Conservation (phyloP, 2,113 vertebrate species). For the Tiliqua scincoides region DNA sequence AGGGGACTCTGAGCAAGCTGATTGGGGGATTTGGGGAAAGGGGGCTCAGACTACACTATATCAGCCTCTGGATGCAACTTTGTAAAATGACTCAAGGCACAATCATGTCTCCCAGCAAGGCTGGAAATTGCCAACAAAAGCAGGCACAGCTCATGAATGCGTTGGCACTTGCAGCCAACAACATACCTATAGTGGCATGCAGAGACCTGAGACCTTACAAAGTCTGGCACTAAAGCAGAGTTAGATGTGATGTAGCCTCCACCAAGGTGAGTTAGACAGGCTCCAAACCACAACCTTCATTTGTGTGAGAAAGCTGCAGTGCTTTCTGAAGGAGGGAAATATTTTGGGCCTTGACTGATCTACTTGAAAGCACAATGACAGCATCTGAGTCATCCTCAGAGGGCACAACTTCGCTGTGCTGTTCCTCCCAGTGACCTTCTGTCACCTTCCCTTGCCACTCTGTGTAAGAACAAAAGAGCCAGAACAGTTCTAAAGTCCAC, state of each 20-base stretch:
- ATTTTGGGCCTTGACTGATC: not conserved
- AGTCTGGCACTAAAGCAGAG: too few relatives aligned
- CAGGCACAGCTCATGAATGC: not conserved
- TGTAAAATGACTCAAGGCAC: not conserved
- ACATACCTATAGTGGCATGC: not conserved
- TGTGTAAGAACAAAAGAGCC: not conserved
- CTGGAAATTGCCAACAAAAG: not conserved
- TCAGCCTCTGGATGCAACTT: not conserved
- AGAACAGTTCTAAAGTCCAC: too few relatives aligned
- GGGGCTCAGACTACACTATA: not conserved
- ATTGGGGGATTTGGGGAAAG: too few relatives aligned
- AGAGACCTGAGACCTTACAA: not conserved
- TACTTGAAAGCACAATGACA: not conserved
- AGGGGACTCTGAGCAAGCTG: not conserved
- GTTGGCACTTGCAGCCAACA: not conserved
- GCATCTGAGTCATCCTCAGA: not conserved
- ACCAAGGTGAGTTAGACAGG: not conserved
- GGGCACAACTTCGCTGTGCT: not conserved
- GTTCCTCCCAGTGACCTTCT: not conserved
- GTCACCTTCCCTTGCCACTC: not conserved
- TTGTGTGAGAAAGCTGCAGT: not conserved
- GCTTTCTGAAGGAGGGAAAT: not conserved
- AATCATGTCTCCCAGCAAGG: not conserved
- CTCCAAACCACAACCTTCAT: not conserved
- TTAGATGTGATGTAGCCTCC: not conserved